Conservation (phyloP, 2,113 vertebrate species). For the Orycteropus afer region DNA sequence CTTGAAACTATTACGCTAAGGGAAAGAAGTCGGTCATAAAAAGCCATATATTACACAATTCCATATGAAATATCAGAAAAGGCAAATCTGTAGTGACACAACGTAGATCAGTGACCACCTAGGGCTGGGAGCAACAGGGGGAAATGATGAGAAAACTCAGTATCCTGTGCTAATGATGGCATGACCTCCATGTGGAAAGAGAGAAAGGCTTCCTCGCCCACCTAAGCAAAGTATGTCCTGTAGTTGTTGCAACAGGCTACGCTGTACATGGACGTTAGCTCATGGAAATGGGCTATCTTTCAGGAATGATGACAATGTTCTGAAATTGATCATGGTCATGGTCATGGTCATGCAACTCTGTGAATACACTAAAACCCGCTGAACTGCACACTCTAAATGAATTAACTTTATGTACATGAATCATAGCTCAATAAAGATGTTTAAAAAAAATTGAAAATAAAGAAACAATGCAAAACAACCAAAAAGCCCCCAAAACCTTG, state of each 20-base stretch:
- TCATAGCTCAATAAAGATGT: neutral
- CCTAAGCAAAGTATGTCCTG: neutral
- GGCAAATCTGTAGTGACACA: neutral
- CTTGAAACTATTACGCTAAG: neutral
- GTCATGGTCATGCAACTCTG: neutral
- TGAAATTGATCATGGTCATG: neutral
- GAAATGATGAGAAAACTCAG: neutral
- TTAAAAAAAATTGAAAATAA: neutral
- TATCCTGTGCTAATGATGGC: neutral
- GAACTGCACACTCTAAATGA: neutral
- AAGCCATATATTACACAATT: neutral
- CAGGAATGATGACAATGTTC: neutral
- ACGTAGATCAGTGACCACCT: neutral
- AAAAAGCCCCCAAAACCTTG: neutral
- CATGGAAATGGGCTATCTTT: neutral
- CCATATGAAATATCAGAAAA: neutral
- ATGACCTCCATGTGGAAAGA: neutral
- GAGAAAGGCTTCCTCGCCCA: neutral
- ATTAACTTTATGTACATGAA: neutral
- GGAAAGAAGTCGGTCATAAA: neutral
- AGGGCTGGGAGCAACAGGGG: neutral
- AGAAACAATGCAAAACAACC: neutral
- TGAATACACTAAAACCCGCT: neutral
- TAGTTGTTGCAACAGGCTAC: neutral
- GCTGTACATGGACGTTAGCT: neutral